These are phyloP conservation scores for Leuciscus waleckii DNA, from an alignment of 2,797 vertebrate genomes.

Conservation along the genomic window DNA sequence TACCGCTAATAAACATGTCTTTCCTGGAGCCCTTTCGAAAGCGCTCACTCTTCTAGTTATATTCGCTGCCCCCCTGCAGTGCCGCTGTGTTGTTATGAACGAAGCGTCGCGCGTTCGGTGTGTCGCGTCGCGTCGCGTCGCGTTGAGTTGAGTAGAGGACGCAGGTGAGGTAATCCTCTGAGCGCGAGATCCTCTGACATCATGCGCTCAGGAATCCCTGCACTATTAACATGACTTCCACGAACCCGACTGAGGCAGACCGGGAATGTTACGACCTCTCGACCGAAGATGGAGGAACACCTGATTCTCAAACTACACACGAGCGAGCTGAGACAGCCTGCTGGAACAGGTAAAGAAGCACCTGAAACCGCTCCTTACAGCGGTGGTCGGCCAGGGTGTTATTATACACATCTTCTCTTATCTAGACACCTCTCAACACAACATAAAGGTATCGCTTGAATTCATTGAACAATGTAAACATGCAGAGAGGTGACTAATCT, in stretches of 20 bases:
- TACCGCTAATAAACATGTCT: no score
- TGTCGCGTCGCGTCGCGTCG: background rate
- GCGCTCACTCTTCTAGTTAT: background rate
- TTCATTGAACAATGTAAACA: slow-evolving; percentile 36
- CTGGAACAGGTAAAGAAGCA: slow-evolving; percentile 7
- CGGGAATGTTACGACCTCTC: background rate
- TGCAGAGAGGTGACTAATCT: slow-evolving; percentile 45
- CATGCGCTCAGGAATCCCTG: slow-evolving; percentile 1
- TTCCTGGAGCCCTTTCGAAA: background rate
- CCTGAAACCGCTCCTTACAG: background rate
- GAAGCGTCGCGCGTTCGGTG: background rate
- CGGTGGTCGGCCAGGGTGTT: no score
- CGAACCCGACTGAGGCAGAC: background rate
- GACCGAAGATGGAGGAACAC: background rate
- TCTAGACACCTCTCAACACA: slow-evolving; percentile 24
- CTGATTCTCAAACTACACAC: background rate
- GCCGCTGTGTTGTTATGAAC: no score
- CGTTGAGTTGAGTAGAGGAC: slow-evolving; percentile 42
- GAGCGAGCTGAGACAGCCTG: background rate
- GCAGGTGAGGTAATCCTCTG: slow-evolving; percentile 43
- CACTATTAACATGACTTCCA: slow-evolving; percentile 37
- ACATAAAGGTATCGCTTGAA: slow-evolving; percentile 31
- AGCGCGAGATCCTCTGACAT: slow-evolving; percentile 10
- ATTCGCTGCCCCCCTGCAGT: background rate
- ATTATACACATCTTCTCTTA: background rate